Conservation (phyloP, 2,113 vertebrate species). For the Rafetus swinhoei region DNA sequence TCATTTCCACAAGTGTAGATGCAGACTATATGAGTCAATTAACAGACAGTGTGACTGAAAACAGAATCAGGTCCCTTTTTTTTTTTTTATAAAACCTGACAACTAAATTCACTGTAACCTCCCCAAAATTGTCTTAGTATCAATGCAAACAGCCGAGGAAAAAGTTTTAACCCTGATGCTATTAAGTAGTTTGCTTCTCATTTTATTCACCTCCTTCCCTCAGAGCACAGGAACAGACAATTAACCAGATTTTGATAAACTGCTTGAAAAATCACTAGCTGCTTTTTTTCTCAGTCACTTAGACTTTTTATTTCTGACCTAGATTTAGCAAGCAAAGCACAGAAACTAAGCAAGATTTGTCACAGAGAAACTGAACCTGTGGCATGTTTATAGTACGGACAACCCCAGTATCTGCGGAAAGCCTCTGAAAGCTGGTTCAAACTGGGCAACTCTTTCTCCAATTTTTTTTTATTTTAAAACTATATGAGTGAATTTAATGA, state of each 20-base stretch:
- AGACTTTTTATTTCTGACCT: conserved; percentile 51
- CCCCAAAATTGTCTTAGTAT: background rate
- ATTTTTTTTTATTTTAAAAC: background rate
- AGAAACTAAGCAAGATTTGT: background rate
- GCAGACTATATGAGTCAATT: background rate
- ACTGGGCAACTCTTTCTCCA: background rate
- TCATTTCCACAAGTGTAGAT: conserved; percentile 30
- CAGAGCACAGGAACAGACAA: conserved; percentile 42
- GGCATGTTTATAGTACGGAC: background rate
- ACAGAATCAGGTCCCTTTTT: background rate
- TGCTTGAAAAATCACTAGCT: conserved; percentile 60
- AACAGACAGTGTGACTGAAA: background rate
- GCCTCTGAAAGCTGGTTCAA: background rate
- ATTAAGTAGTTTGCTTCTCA: conserved; percentile 3
- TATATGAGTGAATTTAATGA: background rate
- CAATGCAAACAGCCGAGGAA: conserved; percentile 12
- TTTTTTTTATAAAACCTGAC: background rate
- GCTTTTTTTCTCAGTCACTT: conserved; percentile 29
- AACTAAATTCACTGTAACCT: conserved; percentile 6
- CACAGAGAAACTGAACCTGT: conserved; percentile 1
- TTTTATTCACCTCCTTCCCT: conserved; percentile 35
- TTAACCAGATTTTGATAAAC: conserved; percentile 54
- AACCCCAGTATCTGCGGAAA: background rate
- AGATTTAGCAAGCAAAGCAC: conserved; percentile 30
- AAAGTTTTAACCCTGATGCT: conserved; percentile 22